Conservation (phyloP, 2,797 vertebrate genomes). For the Paguma larvata region DNA sequence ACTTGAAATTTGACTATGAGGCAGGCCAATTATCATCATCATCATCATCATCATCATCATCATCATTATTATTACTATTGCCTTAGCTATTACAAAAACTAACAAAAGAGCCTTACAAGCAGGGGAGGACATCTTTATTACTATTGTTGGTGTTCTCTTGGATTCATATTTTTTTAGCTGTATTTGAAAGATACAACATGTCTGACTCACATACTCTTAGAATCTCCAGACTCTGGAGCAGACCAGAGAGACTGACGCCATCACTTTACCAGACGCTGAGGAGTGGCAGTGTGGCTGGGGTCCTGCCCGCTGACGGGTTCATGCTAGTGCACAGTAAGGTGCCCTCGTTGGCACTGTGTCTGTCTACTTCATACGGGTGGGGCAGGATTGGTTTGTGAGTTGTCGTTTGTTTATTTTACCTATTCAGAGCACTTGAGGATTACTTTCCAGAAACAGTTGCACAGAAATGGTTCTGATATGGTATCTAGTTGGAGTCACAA, state of each 20-base stretch:
- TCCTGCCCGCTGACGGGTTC: neutral
- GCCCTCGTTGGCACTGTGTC: neutral
- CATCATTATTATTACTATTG: neutral
- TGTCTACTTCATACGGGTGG: neutral
- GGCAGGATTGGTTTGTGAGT: neutral
- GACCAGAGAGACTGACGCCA: neutral
- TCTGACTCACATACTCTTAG: neutral
- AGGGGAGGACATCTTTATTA: neutral
- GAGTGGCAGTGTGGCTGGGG: neutral
- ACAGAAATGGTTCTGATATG: neutral
- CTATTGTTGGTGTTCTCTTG: neutral
- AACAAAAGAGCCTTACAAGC: neutral
- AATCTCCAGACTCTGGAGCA: neutral
- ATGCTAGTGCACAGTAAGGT: neutral
- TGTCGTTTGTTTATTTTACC: neutral
- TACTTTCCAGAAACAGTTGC: constrained; percentile 6
- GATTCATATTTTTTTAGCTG: neutral
- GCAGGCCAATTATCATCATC: neutral
- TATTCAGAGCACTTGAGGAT: neutral
- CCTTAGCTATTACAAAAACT: neutral
- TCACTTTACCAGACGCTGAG: neutral
- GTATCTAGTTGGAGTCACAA: neutral
- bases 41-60: neutral
- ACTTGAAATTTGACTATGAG: neutral
- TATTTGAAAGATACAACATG: neutral